Conservation (phyloP, 2,797 vertebrate species). For the Leptoclinus maculatus region DNA sequence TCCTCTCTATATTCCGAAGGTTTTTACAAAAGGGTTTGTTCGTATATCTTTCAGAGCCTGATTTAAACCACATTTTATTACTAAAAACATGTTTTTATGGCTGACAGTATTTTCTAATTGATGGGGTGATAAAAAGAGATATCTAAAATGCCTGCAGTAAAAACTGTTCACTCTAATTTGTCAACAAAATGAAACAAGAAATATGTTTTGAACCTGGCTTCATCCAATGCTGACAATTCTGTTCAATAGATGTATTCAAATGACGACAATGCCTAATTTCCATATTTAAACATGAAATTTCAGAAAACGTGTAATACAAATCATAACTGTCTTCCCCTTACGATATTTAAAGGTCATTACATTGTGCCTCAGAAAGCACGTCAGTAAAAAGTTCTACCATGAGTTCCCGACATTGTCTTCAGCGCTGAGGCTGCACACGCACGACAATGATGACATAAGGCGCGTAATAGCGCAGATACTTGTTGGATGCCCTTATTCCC, state of each 20-base stretch:
- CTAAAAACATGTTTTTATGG: background rate
- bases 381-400: slow-evolving; percentile 11
- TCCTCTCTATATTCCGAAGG: background rate
- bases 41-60: background rate
- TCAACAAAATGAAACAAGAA: background rate
- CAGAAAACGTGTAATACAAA: background rate
- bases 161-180: background rate
- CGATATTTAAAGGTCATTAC: background rate
- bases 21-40: background rate
- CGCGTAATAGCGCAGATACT: slow-evolving; percentile 45
- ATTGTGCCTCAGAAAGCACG: background rate
- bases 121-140: background rate
- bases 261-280: background rate
- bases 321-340: background rate
- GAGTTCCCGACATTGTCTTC: background rate
- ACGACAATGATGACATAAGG: slow-evolving; percentile 5
- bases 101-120: background rate
- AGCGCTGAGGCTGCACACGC: background rate
- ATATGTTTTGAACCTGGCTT: background rate
- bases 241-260: background rate
- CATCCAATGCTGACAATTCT: background rate
- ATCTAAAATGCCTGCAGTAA: background rate
- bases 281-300: background rate
- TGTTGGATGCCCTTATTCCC: slow-evolving; percentile 36
- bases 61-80: background rate